phyloP scores from a whole-genome alignment of 2,113 vertebrate genomes.

The Micromys minutus region DNA sequence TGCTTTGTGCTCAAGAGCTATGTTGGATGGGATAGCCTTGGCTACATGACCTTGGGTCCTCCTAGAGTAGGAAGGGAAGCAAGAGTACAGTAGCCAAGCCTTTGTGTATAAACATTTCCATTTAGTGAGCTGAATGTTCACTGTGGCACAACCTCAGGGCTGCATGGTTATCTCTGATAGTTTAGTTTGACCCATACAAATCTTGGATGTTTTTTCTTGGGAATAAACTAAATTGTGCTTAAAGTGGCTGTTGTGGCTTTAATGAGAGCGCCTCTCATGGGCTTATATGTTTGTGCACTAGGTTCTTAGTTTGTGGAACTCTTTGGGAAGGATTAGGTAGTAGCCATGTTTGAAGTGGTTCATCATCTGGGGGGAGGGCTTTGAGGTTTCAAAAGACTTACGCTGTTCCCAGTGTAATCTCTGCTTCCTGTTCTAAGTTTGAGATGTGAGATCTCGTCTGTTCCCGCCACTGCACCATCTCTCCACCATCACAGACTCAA shows the following conservation, averaged over 20 bases:
- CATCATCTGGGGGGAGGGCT: background rate
- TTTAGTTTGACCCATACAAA: background rate
- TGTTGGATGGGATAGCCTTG: background rate
- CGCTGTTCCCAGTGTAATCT: background rate
- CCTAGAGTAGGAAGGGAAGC: background rate
- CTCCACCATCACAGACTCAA: no score
- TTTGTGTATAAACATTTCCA: background rate
- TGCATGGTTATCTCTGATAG: background rate
- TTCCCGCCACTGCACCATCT: background rate
- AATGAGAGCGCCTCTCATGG: background rate
- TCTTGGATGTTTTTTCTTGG: background rate
- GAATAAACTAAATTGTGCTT: slow-evolving; percentile 1
- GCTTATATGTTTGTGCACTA: background rate
- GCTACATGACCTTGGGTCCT: background rate
- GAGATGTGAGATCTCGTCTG: background rate
- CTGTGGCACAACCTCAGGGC: background rate
- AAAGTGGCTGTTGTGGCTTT: background rate
- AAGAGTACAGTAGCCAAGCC: background rate
- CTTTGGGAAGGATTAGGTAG: background rate
- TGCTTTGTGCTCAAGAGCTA: background rate
- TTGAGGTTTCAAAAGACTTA: background rate
- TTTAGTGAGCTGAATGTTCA: background rate
- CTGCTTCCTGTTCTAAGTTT: background rate
- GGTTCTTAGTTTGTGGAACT: background rate
- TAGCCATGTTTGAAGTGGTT: background rate